Evolutionary conservation across 1,140 invertebrate genomes (phyloP), one percentile per base, ranked within the genome.

Genomic region (Microvelia longipes): DNA sequence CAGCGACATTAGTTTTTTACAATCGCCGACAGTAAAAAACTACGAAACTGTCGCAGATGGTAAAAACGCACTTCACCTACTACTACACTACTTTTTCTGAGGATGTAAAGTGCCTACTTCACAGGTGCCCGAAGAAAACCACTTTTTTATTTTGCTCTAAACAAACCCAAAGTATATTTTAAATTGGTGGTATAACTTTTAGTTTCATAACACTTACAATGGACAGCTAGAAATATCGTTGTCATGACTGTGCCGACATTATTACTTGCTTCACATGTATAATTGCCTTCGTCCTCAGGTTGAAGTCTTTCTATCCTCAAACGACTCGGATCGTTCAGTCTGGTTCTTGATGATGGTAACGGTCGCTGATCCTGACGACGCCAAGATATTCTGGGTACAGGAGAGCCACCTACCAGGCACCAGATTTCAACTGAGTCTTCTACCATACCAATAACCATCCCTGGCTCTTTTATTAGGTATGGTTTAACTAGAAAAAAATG

Each of bases 401-500:
- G 94, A 79, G 94, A 92, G 14, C 94, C 95, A 68, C 90, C 90
- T 0, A 93, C 93, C 68, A 87, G 85, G 77, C 95, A 98, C 65
- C 90, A 88, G 77, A 98, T 93, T 72, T 90, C 87, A 0, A 92
- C 90, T 25, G 85, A 86, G 76, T 91, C 86, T 14, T 91, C 91
- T 70, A 88, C 85, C 69, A 92, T 82, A 63, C 90, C 87, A 14
- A 90, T 92, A 73, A 90, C 84, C 79, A 96, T 93, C 70, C 88
- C 85, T 14, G 94, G 94, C 73, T 90, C 88, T 76, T 88, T 86
- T 67, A 88, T 85, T 76, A 96, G 93, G 79, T 86, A 90, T 28
- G 94, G 94, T 80, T 95, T 92, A 66, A 93, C 92, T 94, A 82
- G 68, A 84, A 82, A 64, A 11, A 64, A 60, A 60, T 60, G 19